Percentiles rank a stretch among this genome's conserved stretches.
These are phyloP conservation scores for Pseudonaja textilis DNA, from an alignment of 2,113 vertebrate genomes.

Conservation along the genomic window DNA sequence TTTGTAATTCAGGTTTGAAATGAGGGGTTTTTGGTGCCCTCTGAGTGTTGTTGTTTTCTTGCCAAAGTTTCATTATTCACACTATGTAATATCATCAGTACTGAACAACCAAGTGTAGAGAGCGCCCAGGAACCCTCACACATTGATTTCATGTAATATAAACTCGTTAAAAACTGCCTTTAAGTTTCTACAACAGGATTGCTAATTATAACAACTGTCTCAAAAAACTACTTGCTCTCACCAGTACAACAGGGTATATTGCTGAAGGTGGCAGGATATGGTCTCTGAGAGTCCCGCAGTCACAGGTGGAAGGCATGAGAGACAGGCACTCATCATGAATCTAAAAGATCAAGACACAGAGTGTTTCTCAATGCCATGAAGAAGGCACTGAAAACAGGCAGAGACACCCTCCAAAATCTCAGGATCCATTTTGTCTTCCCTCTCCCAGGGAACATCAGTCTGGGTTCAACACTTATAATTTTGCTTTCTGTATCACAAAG, in stretches of 20 bases:
- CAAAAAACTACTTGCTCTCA: conserved; percentile 49
- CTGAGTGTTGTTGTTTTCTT: neutral
- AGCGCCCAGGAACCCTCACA: neutral
- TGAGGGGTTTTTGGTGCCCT: neutral
- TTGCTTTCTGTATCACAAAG: neutral
- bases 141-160: neutral
- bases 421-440: neutral
- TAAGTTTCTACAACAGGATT: neutral
- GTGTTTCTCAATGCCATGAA: neutral
- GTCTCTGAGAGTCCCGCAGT: conserved; percentile 82
- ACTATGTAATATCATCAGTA: neutral
- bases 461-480: neutral
- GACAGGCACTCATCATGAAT: conserved; percentile 82
- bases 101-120: neutral
- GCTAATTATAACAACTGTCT: neutral
- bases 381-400: neutral
- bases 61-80: neutral
- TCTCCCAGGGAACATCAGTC: neutral
- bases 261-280: conserved; percentile 88
- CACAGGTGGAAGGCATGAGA: conserved; percentile 70
- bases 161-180: neutral
- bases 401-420: neutral
- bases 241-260: conserved; percentile 84
- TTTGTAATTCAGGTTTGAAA: neutral
- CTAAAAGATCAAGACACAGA: conserved; percentile 58